phyloP scores from a whole-genome alignment of 2,113 vertebrate genomes.

The Eublepharis macularius region DNA sequence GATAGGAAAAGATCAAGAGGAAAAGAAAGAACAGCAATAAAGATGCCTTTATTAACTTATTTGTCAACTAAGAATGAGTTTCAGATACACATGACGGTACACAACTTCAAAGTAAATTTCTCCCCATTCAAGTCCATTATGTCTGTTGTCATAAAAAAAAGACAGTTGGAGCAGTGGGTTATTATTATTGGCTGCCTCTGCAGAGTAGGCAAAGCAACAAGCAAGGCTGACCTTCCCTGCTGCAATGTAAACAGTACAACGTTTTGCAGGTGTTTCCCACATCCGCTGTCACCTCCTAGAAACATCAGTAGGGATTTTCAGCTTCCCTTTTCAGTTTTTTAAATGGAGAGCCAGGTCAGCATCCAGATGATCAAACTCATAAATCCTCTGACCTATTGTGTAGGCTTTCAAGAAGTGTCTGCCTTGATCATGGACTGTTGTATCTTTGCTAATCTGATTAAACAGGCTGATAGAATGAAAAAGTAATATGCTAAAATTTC shows the following conservation, averaged over 20 bases:
- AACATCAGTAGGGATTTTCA: slow-evolving; percentile 81
- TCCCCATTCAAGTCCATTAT: slow-evolving; percentile 24
- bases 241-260: slow-evolving; percentile 84
- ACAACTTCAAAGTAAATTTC: background rate
- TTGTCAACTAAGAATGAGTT: background rate
- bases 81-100: slow-evolving; percentile 20
- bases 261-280: slow-evolving; percentile 84
- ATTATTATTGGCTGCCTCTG: slow-evolving; percentile 75
- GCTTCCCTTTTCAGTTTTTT: slow-evolving; percentile 82
- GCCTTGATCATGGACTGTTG: slow-evolving; percentile 9
- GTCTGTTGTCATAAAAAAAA: slow-evolving; percentile 43
- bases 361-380: slow-evolving; percentile 75
- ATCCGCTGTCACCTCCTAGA: slow-evolving; percentile 79
- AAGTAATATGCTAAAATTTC: slow-evolving; percentile 64
- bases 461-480: slow-evolving; percentile 56
- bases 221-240: slow-evolving; percentile 67
- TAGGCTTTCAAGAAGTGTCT: slow-evolving; percentile 44
- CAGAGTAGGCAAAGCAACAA: slow-evolving; percentile 74
- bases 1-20: background rate
- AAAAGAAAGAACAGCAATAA: background rate
- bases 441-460: slow-evolving; percentile 5
- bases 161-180: slow-evolving; percentile 62
- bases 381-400: slow-evolving; percentile 73
- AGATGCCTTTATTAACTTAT: background rate
- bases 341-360: slow-evolving; percentile 79